A percentile compares a stretch with the other conserved stretches of the same genome.
phyloP scores from a whole-genome alignment of 2,888 invertebrate genomes.

The Sepiola atlantica region DNA sequence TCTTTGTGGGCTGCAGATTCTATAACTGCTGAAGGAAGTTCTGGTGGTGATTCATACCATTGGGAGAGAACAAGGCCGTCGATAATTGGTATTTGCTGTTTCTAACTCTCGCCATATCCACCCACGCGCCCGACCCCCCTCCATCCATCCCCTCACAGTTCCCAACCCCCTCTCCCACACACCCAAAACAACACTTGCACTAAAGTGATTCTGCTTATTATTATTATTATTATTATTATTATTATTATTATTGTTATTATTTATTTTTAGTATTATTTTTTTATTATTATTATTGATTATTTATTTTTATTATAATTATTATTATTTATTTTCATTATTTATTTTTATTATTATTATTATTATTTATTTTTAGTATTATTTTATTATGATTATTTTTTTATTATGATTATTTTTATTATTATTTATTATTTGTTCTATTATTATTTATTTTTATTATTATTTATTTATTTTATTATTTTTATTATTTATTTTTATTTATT shows the following conservation, averaged over 20 bases:
- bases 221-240: neutral
- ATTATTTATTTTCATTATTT: no score
- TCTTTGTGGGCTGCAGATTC: slow-evolving; percentile 42
- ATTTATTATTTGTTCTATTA: neutral
- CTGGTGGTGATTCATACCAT: slow-evolving; percentile 42
- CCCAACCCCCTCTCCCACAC: neutral
- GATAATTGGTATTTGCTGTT: slow-evolving; percentile 46
- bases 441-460: neutral
- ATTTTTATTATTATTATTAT: no score
- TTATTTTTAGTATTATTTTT: neutral
- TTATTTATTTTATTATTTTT: neutral
- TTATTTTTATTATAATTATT: no score
- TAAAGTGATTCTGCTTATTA: neutral
- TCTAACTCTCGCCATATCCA: neutral
- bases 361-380: no score
- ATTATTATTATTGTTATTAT: neutral
- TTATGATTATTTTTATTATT: no score
- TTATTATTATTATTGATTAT: neutral
- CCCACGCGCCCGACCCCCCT: neutral
- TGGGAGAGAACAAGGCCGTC: slow-evolving; percentile 46
- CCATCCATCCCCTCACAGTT: neutral
- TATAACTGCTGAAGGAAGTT: slow-evolving; percentile 47
- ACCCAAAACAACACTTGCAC: neutral
- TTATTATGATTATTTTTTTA: no score
- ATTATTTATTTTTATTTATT: neutral